These are phyloP conservation scores for Dipodomys stephensi DNA, from an alignment of 2,113 vertebrate species.

Conservation along the genomic window DNA sequence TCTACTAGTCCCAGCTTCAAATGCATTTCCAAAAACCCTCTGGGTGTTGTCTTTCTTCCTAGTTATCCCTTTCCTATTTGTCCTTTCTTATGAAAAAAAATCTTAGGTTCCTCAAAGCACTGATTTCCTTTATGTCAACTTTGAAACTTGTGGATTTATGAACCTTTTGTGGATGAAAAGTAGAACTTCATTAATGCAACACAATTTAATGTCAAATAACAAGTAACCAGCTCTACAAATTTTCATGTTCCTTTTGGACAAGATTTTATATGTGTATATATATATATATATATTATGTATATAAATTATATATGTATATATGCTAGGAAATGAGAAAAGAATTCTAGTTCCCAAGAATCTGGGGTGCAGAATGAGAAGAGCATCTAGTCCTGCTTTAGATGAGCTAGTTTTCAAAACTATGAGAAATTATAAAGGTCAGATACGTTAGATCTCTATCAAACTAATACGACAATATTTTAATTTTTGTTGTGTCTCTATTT, in stretches of 20 bases:
- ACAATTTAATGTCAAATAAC: conserved; percentile 70
- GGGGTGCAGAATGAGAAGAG: not conserved
- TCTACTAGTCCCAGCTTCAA: not conserved
- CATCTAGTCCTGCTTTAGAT: not conserved
- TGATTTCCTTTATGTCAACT: conserved; percentile 30
- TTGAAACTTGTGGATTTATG: not conserved
- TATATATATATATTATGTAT: too few species aligned
- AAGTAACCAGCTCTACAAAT: conserved; percentile 54
- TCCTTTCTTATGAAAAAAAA: conserved; percentile 38
- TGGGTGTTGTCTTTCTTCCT: conserved; percentile 24
- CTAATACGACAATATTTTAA: not conserved
- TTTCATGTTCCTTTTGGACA: conserved; percentile 54
- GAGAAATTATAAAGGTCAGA: not conserved
- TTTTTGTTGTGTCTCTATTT: not conserved
- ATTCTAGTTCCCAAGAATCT: not conserved
- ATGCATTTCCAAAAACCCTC: conserved; percentile 42
- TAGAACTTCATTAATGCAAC: conserved; percentile 32
- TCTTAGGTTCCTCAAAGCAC: conserved; percentile 37
- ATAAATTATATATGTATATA: too few species aligned
- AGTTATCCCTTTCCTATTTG: conserved; percentile 11
- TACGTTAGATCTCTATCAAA: not conserved
- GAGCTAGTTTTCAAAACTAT: not conserved
- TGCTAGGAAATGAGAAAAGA: too few species aligned
- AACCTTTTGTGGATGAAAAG: conserved; percentile 48
- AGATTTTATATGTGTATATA: not conserved